Evolutionary conservation across 2,888 invertebrate species (phyloP), one percentile per base, ranked within the genome.

Genomic region (Caenorhabditis wallacei): DNA sequence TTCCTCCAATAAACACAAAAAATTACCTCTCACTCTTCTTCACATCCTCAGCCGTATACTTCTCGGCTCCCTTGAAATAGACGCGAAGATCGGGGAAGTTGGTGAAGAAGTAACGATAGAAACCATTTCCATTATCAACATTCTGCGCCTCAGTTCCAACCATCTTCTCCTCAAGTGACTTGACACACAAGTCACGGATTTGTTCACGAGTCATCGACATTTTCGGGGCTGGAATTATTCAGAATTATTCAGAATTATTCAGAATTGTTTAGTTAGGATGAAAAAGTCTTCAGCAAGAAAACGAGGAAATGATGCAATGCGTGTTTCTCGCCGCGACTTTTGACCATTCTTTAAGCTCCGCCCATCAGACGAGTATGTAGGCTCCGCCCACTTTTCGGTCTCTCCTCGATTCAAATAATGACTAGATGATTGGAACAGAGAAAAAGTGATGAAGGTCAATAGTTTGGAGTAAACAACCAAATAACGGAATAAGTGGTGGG

Each of bases 41-140:
- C 24, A 89, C 89, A 59, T 89, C 89, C 5, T 89, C 87, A 1
- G 88, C 86, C 2, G 87, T 85, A 72, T 71, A 88, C 66, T 89
- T 85, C 71, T 89, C 88, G 48, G 89, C 88, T 57, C 89, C 89
- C 72, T 88, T 88, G 85, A 89, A 89, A 75, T 89, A 89, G 54
- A 82, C 82, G 59, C 89, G 89, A 43, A 89, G 87, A 71, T 87
- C 86, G 24, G 89, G 89, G 79, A 82, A 88, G 76, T 88, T 87
- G 79, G 87, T 85, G 87, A 89, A 89, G 79, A 89, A 84, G 80
- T 84, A 90, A 80, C 88, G 88, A 85, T 90, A 90, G 84, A 90
- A 90, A 57, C 88, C 90, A 30, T 79, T 85, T 46, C 89, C 90
- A 54, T 87, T 85, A 46, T 86, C 87, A 18, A 87, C 57, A 43